These are phyloP conservation scores for Pseudococcus viburni DNA, from an alignment of 2,888 invertebrate genomes.

Conservation along the genomic window DNA sequence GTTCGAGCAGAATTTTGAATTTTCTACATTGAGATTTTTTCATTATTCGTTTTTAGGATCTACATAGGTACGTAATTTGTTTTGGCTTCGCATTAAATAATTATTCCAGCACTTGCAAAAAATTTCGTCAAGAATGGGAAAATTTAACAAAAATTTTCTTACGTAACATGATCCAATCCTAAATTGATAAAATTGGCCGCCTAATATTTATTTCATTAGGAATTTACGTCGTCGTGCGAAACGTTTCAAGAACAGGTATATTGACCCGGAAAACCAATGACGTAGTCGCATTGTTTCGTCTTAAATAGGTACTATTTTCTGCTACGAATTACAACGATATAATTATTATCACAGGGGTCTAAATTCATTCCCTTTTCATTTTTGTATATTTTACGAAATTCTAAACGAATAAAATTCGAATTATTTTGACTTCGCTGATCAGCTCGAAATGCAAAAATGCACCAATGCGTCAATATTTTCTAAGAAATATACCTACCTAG, in stretches of 20 bases:
- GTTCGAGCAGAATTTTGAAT: too few species aligned
- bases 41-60: too few species aligned
- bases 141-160: background rate
- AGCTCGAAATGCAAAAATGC: background rate
- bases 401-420: background rate
- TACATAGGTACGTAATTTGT: too few species aligned
- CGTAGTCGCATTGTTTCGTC: conserved; percentile 2
- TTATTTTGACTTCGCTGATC: background rate
- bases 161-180: background rate
- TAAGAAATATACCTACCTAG: background rate
- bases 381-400: background rate
- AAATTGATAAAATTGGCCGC: background rate
- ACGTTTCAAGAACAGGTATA: background rate
- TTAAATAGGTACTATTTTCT: conserved; percentile 27
- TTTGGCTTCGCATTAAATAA: too few species aligned
- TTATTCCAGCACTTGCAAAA: too few species aligned
- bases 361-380: background rate
- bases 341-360: background rate
- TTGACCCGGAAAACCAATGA: conserved; percentile 36
- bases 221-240: background rate
- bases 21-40: too few species aligned
- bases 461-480: background rate
- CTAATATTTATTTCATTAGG: background rate
- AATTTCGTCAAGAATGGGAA: background rate
- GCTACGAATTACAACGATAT: background rate